A percentile compares a stretch with the other conserved stretches of the same genome.
phyloP scores from a whole-genome alignment of 1,140 invertebrate genomes.

The Asobara japonica region DNA sequence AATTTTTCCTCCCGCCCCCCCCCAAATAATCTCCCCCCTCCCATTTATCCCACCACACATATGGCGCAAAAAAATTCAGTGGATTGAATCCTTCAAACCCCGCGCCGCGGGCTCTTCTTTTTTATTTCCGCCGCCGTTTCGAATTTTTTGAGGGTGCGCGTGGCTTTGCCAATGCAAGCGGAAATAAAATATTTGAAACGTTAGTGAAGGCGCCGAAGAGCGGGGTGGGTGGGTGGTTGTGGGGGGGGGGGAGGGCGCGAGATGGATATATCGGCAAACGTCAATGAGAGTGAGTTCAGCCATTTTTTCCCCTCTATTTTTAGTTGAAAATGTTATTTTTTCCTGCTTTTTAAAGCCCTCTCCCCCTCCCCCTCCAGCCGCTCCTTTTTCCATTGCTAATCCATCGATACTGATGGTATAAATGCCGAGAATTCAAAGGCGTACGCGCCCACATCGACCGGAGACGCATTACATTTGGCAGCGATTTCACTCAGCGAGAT shows the following conservation, averaged over 20 bases:
- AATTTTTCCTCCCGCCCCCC: neutral
- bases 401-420: constrained; percentile 12
- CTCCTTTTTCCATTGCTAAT: constrained; percentile 21
- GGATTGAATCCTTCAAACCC: constrained; percentile 30
- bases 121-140: constrained; percentile 34
- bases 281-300: constrained; percentile 21
- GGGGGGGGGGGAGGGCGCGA: neutral
- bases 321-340: neutral
- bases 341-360: neutral
- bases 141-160: constrained; percentile 32
- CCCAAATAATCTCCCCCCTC: neutral
- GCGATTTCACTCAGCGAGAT: constrained; percentile 62
- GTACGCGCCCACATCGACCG: constrained; percentile 44
- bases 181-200: constrained; percentile 63
- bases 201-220: constrained; percentile 20
- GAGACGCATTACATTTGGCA: constrained; percentile 47
- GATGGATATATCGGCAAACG: constrained; percentile 35
- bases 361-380: neutral
- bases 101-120: constrained; percentile 28
- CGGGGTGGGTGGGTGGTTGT: neutral
- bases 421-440: constrained; percentile 31
- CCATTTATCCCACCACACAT: constrained; percentile 11
- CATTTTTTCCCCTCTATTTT: constrained; percentile 19
- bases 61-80: constrained; percentile 14
- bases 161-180: constrained; percentile 48